Conservation (phyloP, 2,797 vertebrate species). For the Pterois miles region DNA sequence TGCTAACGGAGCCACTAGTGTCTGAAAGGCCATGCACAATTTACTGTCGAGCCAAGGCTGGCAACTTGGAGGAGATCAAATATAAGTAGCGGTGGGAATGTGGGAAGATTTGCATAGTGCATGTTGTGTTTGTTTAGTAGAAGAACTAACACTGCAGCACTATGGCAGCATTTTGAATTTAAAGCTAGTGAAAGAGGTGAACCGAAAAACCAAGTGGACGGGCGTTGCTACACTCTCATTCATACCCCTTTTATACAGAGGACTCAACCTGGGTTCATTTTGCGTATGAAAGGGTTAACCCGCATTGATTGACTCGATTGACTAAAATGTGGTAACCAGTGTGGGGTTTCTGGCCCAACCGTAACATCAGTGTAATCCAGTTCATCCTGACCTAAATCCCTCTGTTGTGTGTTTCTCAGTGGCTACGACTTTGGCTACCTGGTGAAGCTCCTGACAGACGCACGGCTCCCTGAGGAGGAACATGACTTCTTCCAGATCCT, state of each 20-base stretch:
- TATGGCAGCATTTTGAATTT: neutral
- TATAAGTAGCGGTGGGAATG: too few relatives aligned
- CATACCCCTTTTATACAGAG: too few relatives aligned
- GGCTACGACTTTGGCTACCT: slow-evolving; percentile 99
- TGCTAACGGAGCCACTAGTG: too few relatives aligned
- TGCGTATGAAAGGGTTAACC: too few relatives aligned
- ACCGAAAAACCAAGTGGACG: too few relatives aligned
- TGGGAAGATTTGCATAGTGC: neutral
- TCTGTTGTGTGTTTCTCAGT: slow-evolving; percentile 68
- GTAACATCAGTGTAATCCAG: neutral
- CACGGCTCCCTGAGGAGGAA: slow-evolving; percentile 95
- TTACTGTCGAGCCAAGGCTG: too few relatives aligned
- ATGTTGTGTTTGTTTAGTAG: neutral
- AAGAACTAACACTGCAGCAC: neutral
- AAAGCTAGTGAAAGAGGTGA: neutral
- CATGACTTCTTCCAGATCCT: slow-evolving; percentile 99
- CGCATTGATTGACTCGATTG: too few relatives aligned
- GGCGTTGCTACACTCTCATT: too few relatives aligned
- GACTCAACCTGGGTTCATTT: too few relatives aligned
- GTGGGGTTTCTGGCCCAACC: neutral
- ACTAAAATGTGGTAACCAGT: too few relatives aligned
- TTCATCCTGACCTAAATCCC: neutral
- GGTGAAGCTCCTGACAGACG: slow-evolving; percentile 97
- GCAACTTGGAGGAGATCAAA: too few relatives aligned
- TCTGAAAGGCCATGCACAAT: too few relatives aligned